phyloP scores from a whole-genome alignment of 2,113 vertebrate genomes.

The rat (Rattus norvegicus) region GRCr8 NC_086038.1:11013501-11014000 shows the following conservation, averaged over 20 bases:
- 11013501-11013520: not conserved
- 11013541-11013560: not conserved
- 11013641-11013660: not conserved
- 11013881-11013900: not conserved
- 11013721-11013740: not conserved
- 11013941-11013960: not conserved
- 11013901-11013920: not conserved
- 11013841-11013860: not conserved
- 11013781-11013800: not conserved
- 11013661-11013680: not conserved
- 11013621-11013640: too few species aligned
- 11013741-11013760: not conserved
- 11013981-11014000: not conserved
- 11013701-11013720: not conserved
- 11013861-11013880: not conserved
- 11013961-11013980: not conserved
- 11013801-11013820: not conserved
- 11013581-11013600: too few species aligned
- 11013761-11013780: not conserved
- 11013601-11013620: too few species aligned
- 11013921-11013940: not conserved
- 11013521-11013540: fast-evolving
- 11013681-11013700: not conserved
- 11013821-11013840: not conserved
- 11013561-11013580: not conserved